phyloP scores from a whole-genome alignment of 2,797 vertebrate genomes.

The Tarsius wallacei region DNA sequence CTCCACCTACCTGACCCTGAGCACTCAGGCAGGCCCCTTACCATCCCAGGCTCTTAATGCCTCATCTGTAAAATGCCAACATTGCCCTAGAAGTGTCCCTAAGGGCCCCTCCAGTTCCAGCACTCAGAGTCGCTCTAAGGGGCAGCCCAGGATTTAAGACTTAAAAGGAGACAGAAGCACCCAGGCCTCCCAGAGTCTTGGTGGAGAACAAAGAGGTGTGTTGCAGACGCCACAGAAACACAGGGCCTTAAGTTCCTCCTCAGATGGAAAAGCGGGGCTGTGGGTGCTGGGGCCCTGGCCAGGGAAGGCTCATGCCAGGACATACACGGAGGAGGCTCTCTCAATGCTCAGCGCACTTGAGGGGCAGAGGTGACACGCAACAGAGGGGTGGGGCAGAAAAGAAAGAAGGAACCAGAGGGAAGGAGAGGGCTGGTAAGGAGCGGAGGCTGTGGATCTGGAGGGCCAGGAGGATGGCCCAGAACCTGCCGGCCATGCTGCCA shows the following conservation, averaged over 20 bases:
- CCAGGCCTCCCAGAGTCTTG: conserved; percentile 63
- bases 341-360: not conserved
- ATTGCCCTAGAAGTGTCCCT: not conserved
- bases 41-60: not conserved
- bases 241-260: conserved; percentile 10
- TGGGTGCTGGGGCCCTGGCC: not conserved
- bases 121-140: conserved; percentile 31
- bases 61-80: conserved; percentile 25
- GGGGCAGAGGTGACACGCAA: conserved; percentile 36
- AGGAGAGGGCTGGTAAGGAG: not conserved
- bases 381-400: conserved; percentile 52
- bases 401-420: conserved; percentile 40
- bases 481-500: conserved; percentile 1
- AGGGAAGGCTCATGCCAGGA: not conserved
- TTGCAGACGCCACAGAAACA: conserved; percentile 42
- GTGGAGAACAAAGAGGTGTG: conserved; percentile 79
- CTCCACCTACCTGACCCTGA: not conserved
- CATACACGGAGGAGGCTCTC: not conserved
- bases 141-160: conserved; percentile 34
- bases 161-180: conserved; percentile 45
- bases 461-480: conserved; percentile 21
- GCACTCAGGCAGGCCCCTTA: not conserved
- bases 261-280: not conserved
- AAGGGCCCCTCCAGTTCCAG: not conserved
- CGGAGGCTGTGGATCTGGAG: conserved; percentile 48